Conservation (phyloP, 2,797 vertebrate genomes). For the Heterohyrax brucei region DNA sequence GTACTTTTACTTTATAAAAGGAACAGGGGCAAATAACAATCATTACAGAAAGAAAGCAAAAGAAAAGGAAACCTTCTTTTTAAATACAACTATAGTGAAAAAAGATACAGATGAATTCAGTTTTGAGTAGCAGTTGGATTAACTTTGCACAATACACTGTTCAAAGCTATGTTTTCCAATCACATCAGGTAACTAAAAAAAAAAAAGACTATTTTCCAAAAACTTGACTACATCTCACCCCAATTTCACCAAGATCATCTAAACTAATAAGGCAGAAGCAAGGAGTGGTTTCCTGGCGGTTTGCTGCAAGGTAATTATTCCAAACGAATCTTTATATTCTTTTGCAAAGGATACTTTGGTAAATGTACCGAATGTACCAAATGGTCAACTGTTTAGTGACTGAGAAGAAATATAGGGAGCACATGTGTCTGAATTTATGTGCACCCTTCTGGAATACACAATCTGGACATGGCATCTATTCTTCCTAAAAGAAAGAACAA, state of each 20-base stretch:
- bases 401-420: background rate
- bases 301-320: background rate
- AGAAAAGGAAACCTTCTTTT: background rate
- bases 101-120: background rate
- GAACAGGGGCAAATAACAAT: background rate
- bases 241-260: background rate
- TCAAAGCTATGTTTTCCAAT: background rate
- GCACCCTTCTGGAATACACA: background rate
- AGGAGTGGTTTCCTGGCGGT: accelerated
- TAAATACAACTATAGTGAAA: background rate
- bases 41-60: constrained; percentile 22
- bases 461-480: background rate
- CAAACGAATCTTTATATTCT: background rate
- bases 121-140: constrained; percentile 17
- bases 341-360: background rate
- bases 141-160: background rate
- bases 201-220: background rate
- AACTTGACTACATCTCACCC: background rate
- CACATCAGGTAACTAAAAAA: background rate
- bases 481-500: constrained; percentile 47
- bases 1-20: background rate
- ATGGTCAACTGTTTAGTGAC: background rate
- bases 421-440: background rate
- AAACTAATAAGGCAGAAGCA: background rate
- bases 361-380: background rate